A percentile compares a stretch with the other conserved stretches of the same genome.
Conservation (phyloP, 2,113 vertebrate species). For the Phrynocephalus versicolor region DNA sequence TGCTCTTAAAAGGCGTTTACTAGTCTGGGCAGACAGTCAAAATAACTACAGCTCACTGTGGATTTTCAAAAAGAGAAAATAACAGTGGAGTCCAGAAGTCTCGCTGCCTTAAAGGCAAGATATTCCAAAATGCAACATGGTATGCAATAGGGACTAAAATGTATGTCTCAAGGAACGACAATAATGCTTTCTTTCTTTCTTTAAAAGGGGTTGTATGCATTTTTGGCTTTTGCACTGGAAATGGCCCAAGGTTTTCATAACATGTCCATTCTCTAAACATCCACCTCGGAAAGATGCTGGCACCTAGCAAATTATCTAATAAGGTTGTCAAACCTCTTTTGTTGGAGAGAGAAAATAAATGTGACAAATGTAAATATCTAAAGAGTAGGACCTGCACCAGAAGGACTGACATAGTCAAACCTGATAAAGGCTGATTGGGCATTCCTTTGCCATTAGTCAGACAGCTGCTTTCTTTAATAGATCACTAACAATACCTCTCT, state of each 20-base stretch:
- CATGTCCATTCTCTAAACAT: background rate
- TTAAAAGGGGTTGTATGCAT: background rate
- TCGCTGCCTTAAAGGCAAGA: conserved; percentile 32
- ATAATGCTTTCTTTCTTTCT: conserved; percentile 11
- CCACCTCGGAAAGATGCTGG: conserved; percentile 32
- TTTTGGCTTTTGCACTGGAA: conserved; percentile 40
- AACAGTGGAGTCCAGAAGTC: conserved; percentile 28
- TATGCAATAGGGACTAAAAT: background rate
- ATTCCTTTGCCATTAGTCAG: conserved; percentile 55
- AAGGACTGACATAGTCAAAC: conserved; percentile 57
- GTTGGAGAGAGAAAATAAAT: conserved; percentile 58
- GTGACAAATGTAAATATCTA: conserved; percentile 44
- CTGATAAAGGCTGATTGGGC: conserved; percentile 56
- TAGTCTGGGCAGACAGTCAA: conserved; percentile 52
- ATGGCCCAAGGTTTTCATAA: conserved; percentile 44
- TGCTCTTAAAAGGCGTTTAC: conserved; percentile 38
- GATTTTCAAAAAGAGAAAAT: conserved; percentile 11
- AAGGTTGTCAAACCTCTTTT: conserved; percentile 44
- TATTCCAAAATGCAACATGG: conserved; percentile 15
- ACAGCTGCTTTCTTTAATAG: conserved; percentile 47
- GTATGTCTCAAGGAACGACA: conserved; percentile 27
- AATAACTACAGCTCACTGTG: conserved; percentile 37
- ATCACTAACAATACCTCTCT: too few relatives aligned
- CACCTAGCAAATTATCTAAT: conserved; percentile 38
- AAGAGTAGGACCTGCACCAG: conserved; percentile 52